These are phyloP conservation scores for Burhinus bistriatus DNA, from an alignment of 2,113 vertebrate genomes.

Conservation along the genomic window DNA sequence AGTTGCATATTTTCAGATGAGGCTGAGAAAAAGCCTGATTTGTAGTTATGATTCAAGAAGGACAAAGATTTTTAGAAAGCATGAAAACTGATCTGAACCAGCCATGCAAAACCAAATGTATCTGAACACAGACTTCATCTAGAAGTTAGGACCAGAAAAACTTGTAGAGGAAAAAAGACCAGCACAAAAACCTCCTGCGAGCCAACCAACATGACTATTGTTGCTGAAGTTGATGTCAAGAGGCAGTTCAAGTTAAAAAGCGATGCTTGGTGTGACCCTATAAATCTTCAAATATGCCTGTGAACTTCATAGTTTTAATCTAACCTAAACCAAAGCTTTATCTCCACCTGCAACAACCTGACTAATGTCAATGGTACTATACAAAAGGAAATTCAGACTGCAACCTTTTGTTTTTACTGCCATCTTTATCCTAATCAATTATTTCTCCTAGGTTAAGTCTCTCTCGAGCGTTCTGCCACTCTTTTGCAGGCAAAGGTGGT, in stretches of 20 bases:
- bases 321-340: background rate
- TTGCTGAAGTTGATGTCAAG: background rate
- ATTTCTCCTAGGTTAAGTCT: background rate
- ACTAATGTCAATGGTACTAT: background rate
- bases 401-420: background rate
- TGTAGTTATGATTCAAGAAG: background rate
- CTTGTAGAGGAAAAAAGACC: background rate
- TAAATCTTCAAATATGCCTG: background rate
- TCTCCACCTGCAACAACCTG: background rate
- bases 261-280: background rate
- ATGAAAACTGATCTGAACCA: background rate
- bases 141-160: background rate
- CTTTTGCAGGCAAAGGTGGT: background rate
- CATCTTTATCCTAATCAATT: background rate
- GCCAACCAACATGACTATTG: background rate
- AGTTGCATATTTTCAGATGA: background rate
- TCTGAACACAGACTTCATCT: background rate
- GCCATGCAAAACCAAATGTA: background rate
- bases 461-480: background rate
- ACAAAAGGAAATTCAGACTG: background rate
- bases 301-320: background rate
- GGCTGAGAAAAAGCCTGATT: background rate
- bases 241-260: background rate
- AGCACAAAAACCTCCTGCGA: background rate
- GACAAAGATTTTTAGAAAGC: background rate